A percentile compares a stretch with the other conserved stretches of the same genome.
Evolutionary conservation across 2,113 vertebrate genomes (phyloP).

Genomic region (Stegostoma tigrinum): DNA sequence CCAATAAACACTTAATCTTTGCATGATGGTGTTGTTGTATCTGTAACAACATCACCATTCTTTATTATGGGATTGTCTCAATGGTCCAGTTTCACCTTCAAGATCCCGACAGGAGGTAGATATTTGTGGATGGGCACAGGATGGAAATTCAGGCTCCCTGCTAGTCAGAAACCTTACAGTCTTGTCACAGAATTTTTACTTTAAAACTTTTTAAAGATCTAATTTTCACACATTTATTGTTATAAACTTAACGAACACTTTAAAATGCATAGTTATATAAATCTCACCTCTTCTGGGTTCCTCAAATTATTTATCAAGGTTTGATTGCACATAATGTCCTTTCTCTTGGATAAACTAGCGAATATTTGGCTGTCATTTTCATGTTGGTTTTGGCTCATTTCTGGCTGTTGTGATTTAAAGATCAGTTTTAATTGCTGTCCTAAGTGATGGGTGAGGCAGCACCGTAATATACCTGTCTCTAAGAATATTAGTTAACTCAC

Average conservation of each 20-base stretch:
- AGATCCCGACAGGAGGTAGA: background rate
- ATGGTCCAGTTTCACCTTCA: background rate
- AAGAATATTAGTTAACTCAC: background rate
- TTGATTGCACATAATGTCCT: background rate
- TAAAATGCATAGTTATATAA: background rate
- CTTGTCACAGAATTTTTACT: background rate
- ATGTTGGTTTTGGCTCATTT: background rate
- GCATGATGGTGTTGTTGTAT: no score
- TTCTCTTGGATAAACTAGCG: background rate
- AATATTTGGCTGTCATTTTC: background rate
- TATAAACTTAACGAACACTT: background rate
- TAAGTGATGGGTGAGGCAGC: background rate
- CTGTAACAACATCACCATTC: no score
- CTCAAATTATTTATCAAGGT: background rate
- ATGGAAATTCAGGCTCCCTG: background rate
- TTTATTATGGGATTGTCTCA: background rate
- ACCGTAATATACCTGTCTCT: background rate
- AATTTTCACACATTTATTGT: background rate
- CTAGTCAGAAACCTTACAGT: no score
- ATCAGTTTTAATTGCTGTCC: background rate
- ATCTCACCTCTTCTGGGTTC: background rate
- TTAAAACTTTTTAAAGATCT: no score
- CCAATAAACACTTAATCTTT: no score
- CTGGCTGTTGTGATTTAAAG: background rate
- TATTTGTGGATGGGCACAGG: background rate